Evolutionary conservation across 2,797 vertebrate species (phyloP).

Genomic region (Echeneis naucrates): DNA sequence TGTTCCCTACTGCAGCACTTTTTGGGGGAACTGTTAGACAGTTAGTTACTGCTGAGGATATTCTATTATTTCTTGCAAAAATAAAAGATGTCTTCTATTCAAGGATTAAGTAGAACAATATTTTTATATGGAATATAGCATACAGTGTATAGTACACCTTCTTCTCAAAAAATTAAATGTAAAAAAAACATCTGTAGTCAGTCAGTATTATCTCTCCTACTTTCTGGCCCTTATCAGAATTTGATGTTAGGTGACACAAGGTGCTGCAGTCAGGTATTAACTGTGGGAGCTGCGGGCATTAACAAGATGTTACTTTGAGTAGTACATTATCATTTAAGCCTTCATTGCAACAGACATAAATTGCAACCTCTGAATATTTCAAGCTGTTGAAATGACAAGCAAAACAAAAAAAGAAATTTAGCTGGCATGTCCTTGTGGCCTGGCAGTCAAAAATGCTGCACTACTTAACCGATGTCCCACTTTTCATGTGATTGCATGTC

Average conservation of each 20-base stretch:
- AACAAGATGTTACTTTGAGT: slow-evolving; percentile 28
- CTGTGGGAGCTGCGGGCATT: slow-evolving; percentile 43
- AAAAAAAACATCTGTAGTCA: slow-evolving; percentile 26
- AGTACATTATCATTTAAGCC: slow-evolving; percentile 19
- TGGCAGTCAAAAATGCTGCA: slow-evolving; percentile 22
- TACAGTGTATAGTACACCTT: neutral
- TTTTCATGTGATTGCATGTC: slow-evolving; percentile 23
- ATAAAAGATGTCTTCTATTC: neutral
- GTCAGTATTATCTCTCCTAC: slow-evolving; percentile 20
- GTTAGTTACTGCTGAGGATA: neutral
- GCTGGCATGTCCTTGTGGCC: slow-evolving; percentile 6
- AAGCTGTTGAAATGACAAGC: slow-evolving; percentile 26
- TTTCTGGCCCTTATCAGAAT: slow-evolving; percentile 24
- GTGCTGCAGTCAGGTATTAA: slow-evolving; percentile 35
- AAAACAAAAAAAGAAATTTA: slow-evolving; percentile 24
- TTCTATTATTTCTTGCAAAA: neutral
- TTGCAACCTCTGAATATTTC: slow-evolving; percentile 37
- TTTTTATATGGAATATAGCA: neutral
- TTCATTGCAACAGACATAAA: slow-evolving; percentile 30
- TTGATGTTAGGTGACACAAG: slow-evolving; percentile 41
- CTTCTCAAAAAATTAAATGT: too few relatives aligned
- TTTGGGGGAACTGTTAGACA: neutral
- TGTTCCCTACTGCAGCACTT: slow-evolving; percentile 28
- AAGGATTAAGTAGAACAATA: neutral
- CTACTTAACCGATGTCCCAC: slow-evolving; percentile 19